Percentiles rank a stretch among this genome's conserved stretches.
Evolutionary conservation across 2,797 vertebrate species (phyloP).

Genomic region (Catostomus latipinnis): DNA sequence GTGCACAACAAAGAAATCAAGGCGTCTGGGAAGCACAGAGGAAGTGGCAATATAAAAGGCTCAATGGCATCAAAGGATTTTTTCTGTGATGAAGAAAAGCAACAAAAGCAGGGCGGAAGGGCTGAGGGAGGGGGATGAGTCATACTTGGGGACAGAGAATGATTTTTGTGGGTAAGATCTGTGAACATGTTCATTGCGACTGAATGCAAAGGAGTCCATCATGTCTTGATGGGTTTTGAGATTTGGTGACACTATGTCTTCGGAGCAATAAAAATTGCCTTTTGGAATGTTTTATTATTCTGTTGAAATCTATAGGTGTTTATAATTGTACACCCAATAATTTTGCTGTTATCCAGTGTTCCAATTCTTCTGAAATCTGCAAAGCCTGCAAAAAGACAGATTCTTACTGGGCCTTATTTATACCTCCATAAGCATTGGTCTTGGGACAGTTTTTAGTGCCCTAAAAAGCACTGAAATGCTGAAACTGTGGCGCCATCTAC

Average conservation of each 20-base stretch:
- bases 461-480: background rate
- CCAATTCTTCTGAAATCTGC: too few species aligned
- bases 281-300: too few species aligned
- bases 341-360: too few species aligned
- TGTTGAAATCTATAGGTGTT: too few species aligned
- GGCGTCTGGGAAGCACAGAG: conserved; percentile 76
- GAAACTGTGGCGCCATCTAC: conserved; percentile 25
- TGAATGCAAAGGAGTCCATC: background rate
- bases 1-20: conserved; percentile 65
- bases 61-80: conserved; percentile 82
- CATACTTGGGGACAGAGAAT: conserved; percentile 66
- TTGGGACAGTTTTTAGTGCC: background rate
- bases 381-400: too few species aligned
- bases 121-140: conserved; percentile 69
- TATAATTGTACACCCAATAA: too few species aligned
- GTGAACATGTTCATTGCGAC: conserved; percentile 8
- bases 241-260: too few species aligned
- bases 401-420: too few species aligned
- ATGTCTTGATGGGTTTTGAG: background rate
- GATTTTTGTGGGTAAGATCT: conserved; percentile 27
- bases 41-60: conserved; percentile 79
- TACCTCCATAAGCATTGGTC: too few species aligned
- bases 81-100: conserved; percentile 67
- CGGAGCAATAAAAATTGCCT: too few species aligned
- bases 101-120: conserved; percentile 72